Base-by-base conservation (phyloP, 2,888 invertebrate species). In the Galerucella calmariensis region DNA sequence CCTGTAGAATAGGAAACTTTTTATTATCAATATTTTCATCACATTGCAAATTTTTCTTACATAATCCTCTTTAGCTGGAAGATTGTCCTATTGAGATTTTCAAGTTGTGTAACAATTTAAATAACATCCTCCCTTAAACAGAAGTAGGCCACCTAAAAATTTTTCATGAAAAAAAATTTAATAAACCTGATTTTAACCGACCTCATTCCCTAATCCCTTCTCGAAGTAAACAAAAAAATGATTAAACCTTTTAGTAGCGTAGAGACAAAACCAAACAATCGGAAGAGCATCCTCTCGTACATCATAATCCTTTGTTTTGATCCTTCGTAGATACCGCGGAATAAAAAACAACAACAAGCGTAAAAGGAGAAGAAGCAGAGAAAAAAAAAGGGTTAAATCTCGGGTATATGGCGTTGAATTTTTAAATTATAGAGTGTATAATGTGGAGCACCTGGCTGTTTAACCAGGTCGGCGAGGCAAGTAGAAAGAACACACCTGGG, bases 271-370 rank as follows among this genome's bases (percentile, higher is more conserved):
- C 59, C 61, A 61, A 69, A 69, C 69, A 69, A 61, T 69, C 46
- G 69, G 14, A 59, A 61, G 16, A 69, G 24, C 24, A 61, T 48
- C 27, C 51, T 61, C 27, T 69, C 35, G 11, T 35, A 46, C 14
- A 61, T 56, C 48, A 46, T 69, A 69, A 69, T 69, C 69, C 61
- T 61, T 69, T 69, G 69, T 69, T 69, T 69, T 69, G 69, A 61
- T 69, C 61, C 11, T 59, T 51, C 51, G 44, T 16, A 68, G 41
- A 62, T 62, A 62, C 62, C 20, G n/a, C 51, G 48, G 62, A 69
- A 69, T 24, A 69, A 61, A 35, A 9, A 35, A 24, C 20, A 24
- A 59, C 16, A 69, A 69, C 20, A 11, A 35, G 27, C 14, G 51
- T 14, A 51, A 6, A 51, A 14, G 14, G 8, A 35, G 35, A 35